Evolutionary conservation across 2,113 vertebrate species (phyloP).

Genomic region (Chunga burmeisteri): DNA sequence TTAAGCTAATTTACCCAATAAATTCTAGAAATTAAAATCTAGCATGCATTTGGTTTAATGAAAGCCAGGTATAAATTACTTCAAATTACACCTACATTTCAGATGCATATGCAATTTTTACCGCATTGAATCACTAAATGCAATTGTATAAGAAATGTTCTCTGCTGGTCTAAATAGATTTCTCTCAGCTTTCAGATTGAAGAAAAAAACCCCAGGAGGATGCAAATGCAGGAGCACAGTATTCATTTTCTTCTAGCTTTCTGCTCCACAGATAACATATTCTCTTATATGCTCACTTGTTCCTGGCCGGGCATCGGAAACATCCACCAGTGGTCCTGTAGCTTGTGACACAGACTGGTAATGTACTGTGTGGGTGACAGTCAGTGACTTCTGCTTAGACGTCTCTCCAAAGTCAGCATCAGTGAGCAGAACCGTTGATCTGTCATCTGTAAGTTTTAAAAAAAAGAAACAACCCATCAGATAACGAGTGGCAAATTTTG

Average conservation of each 20-base stretch:
- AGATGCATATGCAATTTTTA: neutral
- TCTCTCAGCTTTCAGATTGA: neutral
- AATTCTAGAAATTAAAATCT: slow-evolving; percentile 32
- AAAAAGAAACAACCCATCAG: neutral
- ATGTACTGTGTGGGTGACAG: slow-evolving; percentile 96
- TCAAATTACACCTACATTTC: slow-evolving; percentile 11
- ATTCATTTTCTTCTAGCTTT: neutral
- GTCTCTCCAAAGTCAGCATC: slow-evolving; percentile 98
- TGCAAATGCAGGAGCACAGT: neutral
- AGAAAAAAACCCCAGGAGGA: neutral
- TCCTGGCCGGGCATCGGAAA: slow-evolving; percentile 96
- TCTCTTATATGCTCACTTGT: slow-evolving; percentile 85
- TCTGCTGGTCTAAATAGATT: slow-evolving; percentile 2
- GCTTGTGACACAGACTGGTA: slow-evolving; percentile 98
- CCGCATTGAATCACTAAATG: neutral
- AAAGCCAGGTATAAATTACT: slow-evolving; percentile 30
- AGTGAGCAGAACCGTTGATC: slow-evolving; percentile 93
- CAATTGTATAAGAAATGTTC: neutral
- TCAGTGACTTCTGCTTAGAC: slow-evolving; percentile 95
- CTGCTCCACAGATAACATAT: neutral
- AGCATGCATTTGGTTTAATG: slow-evolving; percentile 11
- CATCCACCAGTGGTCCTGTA: slow-evolving; percentile 95
- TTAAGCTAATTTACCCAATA: slow-evolving; percentile 46
- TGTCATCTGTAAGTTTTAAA: slow-evolving; percentile 86
- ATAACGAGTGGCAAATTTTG: neutral